Conservation (phyloP, 1,140 invertebrate species). For the Euwallacea fornicatus region DNA sequence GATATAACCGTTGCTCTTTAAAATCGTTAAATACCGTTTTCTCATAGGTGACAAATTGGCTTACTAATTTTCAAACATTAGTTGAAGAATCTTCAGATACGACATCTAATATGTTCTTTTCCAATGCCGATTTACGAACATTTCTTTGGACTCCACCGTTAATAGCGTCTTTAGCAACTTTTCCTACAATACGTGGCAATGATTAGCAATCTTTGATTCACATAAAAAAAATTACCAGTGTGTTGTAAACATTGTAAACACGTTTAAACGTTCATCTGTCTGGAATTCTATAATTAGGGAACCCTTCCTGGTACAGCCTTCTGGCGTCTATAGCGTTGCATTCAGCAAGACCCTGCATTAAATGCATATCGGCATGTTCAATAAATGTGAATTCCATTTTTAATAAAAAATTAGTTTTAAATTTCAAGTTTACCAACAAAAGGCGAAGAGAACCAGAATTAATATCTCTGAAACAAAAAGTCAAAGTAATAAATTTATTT, state of each 20-base stretch:
- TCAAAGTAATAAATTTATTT: too few relatives aligned
- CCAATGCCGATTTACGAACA: background rate
- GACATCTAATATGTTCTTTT: background rate
- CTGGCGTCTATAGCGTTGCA: background rate
- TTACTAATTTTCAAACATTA: background rate
- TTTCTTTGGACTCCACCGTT: background rate
- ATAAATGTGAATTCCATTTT: background rate
- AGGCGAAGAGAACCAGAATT: too few relatives aligned
- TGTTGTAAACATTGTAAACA: background rate
- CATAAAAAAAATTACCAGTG: background rate
- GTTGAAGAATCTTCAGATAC: background rate
- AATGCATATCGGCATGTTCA: background rate
- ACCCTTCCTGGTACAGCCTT: background rate
- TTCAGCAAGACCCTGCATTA: background rate
- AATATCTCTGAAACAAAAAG: too few relatives aligned
- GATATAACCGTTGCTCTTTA: background rate
- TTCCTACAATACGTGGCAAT: background rate
- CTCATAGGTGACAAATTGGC: background rate
- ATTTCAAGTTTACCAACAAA: background rate
- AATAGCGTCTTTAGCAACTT: background rate
- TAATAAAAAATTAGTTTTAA: background rate
- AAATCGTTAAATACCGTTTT: background rate
- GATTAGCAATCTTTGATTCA: background rate
- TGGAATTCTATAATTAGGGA: background rate
- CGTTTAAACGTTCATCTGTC: background rate